Base-by-base conservation (phyloP, 2,888 invertebrate genomes). In the Andrena bucephala region DNA sequence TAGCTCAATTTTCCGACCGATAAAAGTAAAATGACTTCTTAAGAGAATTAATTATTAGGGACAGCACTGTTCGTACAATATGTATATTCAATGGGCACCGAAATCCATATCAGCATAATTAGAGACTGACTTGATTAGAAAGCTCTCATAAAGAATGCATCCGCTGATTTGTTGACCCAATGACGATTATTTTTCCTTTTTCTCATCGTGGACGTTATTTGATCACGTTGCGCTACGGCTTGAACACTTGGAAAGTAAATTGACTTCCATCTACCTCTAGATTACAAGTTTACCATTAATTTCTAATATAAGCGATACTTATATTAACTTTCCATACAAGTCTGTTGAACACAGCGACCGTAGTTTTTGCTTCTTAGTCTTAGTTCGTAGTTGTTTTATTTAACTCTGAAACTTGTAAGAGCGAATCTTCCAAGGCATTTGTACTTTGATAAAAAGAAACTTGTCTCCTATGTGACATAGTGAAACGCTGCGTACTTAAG, bases 211-310 rank as follows among this genome's bases (percentile, higher is more conserved):
- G 75, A 71, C 36, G 36, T 71, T 73, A 62, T 81, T 86, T 66
- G 59, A 85, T 92, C 90, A 90, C 91, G 89, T 92, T 92, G 89
- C 90, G 91, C 92, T 92, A 92, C 85, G 85, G 86, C 88, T 88
- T 78, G 62, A 79, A 87, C 91, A 92, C 92, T 92, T 92, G 92
- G 92, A 92, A 92, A 92, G 92, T 92, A 91, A 92, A 92, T 89
- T 85, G 52, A 84, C 81, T 65, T 77, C 63, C 69, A 79, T 77
- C 66, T 77, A 24, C 69, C 76, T 65, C 80, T 68, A 54, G 62
- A 57, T 54, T 59, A 60, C 76, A 73, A 73, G 75, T 75, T 79
- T 75, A 57, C 48, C 54, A 74, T 75, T 66, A 24, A 50, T 70
- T 71, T 83, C 16, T 66, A 52, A 50, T 60, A 48, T 59, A 54